These are phyloP conservation scores for Nanorana parkeri DNA, from an alignment of 2,113 vertebrate genomes.

Conservation along the genomic window DNA sequence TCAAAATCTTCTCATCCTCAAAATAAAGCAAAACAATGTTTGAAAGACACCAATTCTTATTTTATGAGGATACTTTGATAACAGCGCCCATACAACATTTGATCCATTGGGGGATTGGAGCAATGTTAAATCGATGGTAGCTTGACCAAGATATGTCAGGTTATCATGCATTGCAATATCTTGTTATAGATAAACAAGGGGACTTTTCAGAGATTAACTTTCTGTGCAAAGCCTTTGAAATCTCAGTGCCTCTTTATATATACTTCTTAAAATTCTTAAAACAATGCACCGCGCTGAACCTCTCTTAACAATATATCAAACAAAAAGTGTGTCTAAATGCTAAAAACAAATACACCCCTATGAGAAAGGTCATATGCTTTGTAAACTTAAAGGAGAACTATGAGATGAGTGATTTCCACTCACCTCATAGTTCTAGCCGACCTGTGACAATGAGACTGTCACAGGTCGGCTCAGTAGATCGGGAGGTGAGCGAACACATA, in stretches of 20 bases:
- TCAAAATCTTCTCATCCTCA: not conserved
- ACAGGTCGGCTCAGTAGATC: no score
- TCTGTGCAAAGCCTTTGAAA: slow-evolving; percentile 12
- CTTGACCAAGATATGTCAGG: not conserved
- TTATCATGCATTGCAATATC: slow-evolving; percentile 16
- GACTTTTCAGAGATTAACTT: slow-evolving; percentile 17
- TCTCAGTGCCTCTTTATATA: slow-evolving; percentile 6
- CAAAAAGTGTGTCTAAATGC: no score
- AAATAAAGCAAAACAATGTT: slow-evolving; percentile 19
- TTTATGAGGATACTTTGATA: slow-evolving; percentile 24
- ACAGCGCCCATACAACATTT: slow-evolving; percentile 12
- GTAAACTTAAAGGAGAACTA: no score
- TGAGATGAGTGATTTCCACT: no score
- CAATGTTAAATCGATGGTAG: not conserved
- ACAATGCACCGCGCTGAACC: no score
- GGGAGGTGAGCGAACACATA: no score
- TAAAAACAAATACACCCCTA: no score
- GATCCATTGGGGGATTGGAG: slow-evolving; percentile 10
- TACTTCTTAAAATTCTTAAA: no score
- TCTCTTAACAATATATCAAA: no score
- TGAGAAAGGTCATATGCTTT: no score
- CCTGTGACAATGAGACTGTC: no score
- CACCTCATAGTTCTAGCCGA: no score
- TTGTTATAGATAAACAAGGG: slow-evolving; percentile 24
- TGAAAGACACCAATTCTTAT: slow-evolving; percentile 32